These are phyloP conservation scores for Leptinotarsa undecemlineata DNA, from an alignment of 1,140 invertebrate genomes.

Conservation along the genomic window DNA sequence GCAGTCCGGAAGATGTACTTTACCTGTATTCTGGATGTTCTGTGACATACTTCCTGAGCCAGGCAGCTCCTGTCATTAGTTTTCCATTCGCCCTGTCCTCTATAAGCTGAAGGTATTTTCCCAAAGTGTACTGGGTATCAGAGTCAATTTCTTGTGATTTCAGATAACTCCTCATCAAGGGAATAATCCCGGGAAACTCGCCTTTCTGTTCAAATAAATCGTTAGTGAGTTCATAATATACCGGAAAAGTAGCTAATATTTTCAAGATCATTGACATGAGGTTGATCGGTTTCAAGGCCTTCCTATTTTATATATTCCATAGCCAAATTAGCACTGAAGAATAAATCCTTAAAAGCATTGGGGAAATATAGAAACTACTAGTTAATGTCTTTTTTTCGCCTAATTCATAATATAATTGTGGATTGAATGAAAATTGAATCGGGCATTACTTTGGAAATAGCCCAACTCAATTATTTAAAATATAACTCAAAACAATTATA, in stretches of 20 bases:
- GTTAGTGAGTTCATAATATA: neutral
- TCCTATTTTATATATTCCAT: neutral
- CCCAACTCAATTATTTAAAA: no score
- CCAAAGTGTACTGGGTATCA: constrained; percentile 94
- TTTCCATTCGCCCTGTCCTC: constrained; percentile 85
- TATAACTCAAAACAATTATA: no score
- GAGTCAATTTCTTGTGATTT: constrained; percentile 93
- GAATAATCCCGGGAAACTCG: constrained; percentile 92
- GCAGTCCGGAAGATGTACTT: neutral
- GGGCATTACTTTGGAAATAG: no score
- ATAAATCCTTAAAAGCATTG: neutral
- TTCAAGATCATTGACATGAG: no score
- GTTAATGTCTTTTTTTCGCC: no score
- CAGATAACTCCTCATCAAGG: constrained; percentile 91
- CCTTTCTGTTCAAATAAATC: constrained; percentile 62
- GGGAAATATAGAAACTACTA: no score
- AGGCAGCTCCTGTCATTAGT: constrained; percentile 83
- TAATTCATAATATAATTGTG: no score
- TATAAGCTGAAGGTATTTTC: constrained; percentile 95
- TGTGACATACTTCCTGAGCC: constrained; percentile 89
- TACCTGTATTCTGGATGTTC: constrained; percentile 88
- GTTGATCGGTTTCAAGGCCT: no score
- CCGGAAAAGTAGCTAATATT: no score
- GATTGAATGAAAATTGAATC: no score
- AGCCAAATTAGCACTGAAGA: neutral